Evolutionary conservation across 2,113 vertebrate genomes (phyloP), one percentile per base, ranked within the genome.

Genomic region (Sorex fumeus): DNA sequence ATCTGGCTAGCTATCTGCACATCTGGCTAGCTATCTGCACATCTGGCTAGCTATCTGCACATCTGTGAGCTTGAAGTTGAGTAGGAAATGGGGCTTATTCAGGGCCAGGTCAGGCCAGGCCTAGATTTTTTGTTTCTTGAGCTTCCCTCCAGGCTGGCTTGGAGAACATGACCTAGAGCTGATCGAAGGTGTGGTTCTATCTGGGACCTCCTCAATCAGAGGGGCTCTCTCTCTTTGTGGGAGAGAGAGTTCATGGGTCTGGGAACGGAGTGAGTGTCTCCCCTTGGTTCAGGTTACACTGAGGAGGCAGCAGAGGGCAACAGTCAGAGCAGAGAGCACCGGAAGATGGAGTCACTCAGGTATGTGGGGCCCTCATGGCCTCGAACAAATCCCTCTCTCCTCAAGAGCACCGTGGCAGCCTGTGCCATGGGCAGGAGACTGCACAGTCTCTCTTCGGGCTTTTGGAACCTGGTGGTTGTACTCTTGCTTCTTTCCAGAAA

Each of bases 261-360:
- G 3, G 34, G 62, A 50, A 67, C 78, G 13, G 12, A 79, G 66
- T 62, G 30, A 67, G 32, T 62, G 16, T n/a, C 50, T 60, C 62
- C 10, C 66, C 57, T 87, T 94, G 66, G 36, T n/a, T 80, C n/a
- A 6, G 10, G 47, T 16, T 85, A 23, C 32, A 6, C 23, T 84
- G 62, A 88, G 10, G 60, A n/a, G 25, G 57, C 4, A 74, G 67
- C 53, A 13, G 57, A 5, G 18, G 25, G 30, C 74, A 47, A 57
- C 43, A 13, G 47, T 57, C 34, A 82, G 25, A 95, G 84, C 30
- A 87, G 23, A 78, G 10, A 76, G 25, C 40, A 70, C 27, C 84
- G 36, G 60, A 57, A 88, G 81, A 80, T 70, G 13, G 28, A 62
- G 34, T 43, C 47, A 25, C 45, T 74, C 45, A 69, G 53, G 5